A percentile compares a stretch with the other conserved stretches of the same genome.
phyloP scores from a whole-genome alignment of 2,113 vertebrate species.

The Phoenicopterus ruber region DNA sequence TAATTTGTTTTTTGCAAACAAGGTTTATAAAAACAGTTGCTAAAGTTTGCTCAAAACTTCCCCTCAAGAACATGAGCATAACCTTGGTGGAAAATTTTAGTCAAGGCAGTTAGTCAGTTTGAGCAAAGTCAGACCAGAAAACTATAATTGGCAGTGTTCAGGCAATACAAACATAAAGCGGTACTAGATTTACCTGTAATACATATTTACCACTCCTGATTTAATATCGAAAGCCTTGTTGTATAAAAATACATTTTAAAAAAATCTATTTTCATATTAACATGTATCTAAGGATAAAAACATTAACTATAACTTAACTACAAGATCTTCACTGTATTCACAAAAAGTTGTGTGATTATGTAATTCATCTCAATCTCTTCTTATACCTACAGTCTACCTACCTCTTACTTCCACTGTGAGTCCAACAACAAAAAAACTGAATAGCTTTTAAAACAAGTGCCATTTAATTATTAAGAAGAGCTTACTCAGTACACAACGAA shows the following conservation, averaged over 20 bases:
- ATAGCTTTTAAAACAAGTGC: background rate
- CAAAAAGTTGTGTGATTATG: background rate
- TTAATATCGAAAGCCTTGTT: background rate
- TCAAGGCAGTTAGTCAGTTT: background rate
- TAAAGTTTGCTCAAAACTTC: background rate
- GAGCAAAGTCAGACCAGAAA: background rate
- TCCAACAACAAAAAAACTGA: background rate
- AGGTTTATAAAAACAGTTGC: background rate
- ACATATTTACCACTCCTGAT: background rate
- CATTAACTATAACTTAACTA: background rate
- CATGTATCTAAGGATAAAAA: background rate
- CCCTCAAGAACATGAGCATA: background rate
- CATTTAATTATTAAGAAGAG: background rate
- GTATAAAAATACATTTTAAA: background rate
- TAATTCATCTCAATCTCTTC: background rate
- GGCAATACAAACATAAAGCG: background rate
- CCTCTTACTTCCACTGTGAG: background rate
- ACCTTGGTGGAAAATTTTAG: constrained; percentile 3
- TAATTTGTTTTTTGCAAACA: background rate
- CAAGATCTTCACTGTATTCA: background rate
- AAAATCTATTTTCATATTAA: background rate
- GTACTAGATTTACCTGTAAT: background rate
- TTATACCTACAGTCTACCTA: background rate
- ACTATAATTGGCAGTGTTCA: background rate
- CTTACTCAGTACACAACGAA: background rate